Evolutionary conservation across 2,113 vertebrate species (phyloP).

Genomic region (Sorex araneus): DNA sequence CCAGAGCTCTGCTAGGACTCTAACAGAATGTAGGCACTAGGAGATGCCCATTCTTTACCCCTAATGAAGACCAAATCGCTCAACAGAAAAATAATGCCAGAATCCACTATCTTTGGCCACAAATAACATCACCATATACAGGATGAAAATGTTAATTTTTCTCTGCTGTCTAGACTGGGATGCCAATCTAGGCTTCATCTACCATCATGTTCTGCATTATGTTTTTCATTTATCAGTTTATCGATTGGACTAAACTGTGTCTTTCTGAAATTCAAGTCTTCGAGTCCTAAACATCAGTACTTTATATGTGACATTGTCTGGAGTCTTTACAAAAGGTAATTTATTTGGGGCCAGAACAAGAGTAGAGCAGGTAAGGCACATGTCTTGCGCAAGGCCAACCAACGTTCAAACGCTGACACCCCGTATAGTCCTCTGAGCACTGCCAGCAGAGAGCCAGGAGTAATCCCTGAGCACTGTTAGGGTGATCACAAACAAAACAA

Average conservation of each 20-base stretch:
- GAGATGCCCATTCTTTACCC: neutral
- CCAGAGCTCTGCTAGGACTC: neutral
- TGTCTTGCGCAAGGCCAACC: too few species aligned
- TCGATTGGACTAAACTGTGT: neutral
- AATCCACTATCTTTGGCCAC: neutral
- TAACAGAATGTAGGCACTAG: neutral
- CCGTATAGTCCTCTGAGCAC: too few species aligned
- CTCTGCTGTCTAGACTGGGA: neutral
- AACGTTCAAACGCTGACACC: too few species aligned
- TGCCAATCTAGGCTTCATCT: neutral
- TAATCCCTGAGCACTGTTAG: too few species aligned
- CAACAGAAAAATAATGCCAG: neutral
- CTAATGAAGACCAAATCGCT: neutral
- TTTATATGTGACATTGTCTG: neutral
- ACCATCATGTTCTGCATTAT: conserved; percentile 18
- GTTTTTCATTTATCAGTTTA: neutral
- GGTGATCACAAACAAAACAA: too few species aligned
- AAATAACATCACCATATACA: neutral
- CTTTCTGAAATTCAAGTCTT: neutral
- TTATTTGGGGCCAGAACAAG: neutral
- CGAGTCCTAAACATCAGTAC: neutral
- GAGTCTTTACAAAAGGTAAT: neutral
- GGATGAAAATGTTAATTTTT: neutral
- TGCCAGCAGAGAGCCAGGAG: too few species aligned
- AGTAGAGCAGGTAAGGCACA: too few species aligned